These are phyloP conservation scores for Pogonophryne albipinna DNA, from an alignment of 2,797 vertebrate species.

Conservation along the genomic window DNA sequence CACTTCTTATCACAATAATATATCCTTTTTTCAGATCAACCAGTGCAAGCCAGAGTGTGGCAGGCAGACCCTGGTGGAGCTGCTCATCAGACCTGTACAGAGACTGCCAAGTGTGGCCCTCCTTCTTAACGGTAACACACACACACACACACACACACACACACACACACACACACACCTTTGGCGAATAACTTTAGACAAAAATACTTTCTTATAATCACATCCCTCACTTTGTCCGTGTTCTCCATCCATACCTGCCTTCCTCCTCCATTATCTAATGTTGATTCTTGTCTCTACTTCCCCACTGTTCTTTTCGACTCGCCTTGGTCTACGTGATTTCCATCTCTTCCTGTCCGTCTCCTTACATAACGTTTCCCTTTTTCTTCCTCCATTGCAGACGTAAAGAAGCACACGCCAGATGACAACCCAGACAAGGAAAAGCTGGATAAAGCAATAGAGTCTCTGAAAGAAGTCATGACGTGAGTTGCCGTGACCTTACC, in stretches of 20 bases:
- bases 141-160: not conserved
- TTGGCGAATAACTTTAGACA: not conserved
- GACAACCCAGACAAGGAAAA: constrained; percentile 96
- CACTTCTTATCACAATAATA: not conserved
- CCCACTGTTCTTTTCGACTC: not conserved
- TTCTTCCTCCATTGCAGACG: constrained; percentile 82
- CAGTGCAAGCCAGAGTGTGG: constrained; percentile 98
- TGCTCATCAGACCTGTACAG: constrained; percentile 98
- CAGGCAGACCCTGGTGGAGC: constrained; percentile 94
- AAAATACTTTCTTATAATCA: constrained; percentile 20
- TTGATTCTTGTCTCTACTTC: constrained; percentile 11
- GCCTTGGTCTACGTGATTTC: constrained; percentile 18
- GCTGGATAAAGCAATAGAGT: constrained; percentile 95
- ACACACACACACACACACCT: no score
- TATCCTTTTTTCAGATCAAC: constrained; percentile 86
- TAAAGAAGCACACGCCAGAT: constrained; percentile 96
- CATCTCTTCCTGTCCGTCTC: not conserved
- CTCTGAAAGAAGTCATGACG: constrained; percentile 99
- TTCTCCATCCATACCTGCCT: constrained; percentile 3
- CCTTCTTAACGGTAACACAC: constrained; percentile 92
- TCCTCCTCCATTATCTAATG: constrained; percentile 11
- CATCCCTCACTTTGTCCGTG: not conserved
- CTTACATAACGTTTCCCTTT: constrained; percentile 6
- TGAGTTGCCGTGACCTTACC: constrained; percentile 80
- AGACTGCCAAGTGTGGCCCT: constrained; percentile 95